Base-by-base conservation (phyloP, 2,888 invertebrate species). In the Zeuzera pyrina region DNA sequence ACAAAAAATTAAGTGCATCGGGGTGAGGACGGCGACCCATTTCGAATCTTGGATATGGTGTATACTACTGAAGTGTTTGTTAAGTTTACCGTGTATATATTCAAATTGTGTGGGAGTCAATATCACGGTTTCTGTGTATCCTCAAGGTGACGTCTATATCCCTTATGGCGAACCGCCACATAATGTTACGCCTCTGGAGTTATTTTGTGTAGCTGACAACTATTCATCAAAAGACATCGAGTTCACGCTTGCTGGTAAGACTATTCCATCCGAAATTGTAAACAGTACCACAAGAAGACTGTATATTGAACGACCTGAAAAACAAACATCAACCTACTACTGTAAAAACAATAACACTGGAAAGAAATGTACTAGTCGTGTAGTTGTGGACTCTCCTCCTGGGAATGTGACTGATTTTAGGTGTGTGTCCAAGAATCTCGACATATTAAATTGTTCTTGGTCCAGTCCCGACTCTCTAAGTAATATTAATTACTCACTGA, bases 381-480 rank as follows among this genome's bases (percentile, higher is more conserved):
- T 81, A 1, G 42, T 73, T 25, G 70, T 79, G 30, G 87, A 86
- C 23, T 71, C 77, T 23, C 76, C 85, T 33, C 94, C 94, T 1
- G 59, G 77, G 36, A 65, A 84, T 45, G 89, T 93, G 2, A 66
- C 73, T 5, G 88, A 92, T 59, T 93, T 95, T 52, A 72, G 73
- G 14, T 95, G 95, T 56, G 69, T 88, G 29, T 90, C 92, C 7
- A 76, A 86, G 42, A 92, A 94, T 60, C 90, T 91, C 73, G 87
- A 90, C 31, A 87, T 86, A 47, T 71, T 95, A 45, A 89, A 86
- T 8, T 95, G 95, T 57, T 85, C 87, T 1, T 95, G 94, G 90
- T 19, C 19, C 19, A 86, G 85, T 0, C 77, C 84, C 27, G 51
- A 53, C 2, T 42, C 78, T 72, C 88, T 35, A 21, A 67, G 62